These are phyloP conservation scores for Zaprionus ornatus DNA, from an alignment of 1,140 invertebrate genomes.

Conservation along the genomic window DNA sequence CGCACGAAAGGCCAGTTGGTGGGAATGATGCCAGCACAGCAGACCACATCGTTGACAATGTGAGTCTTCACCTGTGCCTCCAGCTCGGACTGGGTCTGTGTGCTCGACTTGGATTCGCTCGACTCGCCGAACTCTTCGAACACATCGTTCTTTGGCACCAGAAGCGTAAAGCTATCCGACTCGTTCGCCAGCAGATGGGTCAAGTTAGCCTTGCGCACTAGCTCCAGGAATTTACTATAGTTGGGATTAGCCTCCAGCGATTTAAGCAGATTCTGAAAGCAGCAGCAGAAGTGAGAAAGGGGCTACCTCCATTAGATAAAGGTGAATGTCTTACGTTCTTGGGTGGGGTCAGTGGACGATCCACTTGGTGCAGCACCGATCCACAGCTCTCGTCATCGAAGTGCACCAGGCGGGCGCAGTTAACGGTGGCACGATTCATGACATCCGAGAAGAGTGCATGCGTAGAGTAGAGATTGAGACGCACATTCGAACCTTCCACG, in stretches of 20 bases:
- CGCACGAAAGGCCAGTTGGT: constrained; percentile 85
- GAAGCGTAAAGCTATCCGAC: constrained; percentile 84
- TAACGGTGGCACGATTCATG: constrained; percentile 86
- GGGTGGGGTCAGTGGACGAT: constrained; percentile 85
- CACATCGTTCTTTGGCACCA: constrained; percentile 88
- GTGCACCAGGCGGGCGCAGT: constrained; percentile 87
- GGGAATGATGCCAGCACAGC: constrained; percentile 86
- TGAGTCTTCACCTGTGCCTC: constrained; percentile 75
- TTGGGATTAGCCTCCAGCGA: constrained; percentile 74
- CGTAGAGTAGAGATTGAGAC: constrained; percentile 86
- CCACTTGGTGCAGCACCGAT: constrained; percentile 86
- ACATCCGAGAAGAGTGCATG: constrained; percentile 85
- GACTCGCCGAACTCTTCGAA: constrained; percentile 85
- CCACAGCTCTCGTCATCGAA: constrained; percentile 87
- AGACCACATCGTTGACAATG: constrained; percentile 85
- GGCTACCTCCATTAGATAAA: background rate
- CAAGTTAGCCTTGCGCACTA: constrained; percentile 76
- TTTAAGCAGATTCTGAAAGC: constrained; percentile 67
- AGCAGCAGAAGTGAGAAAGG: background rate
- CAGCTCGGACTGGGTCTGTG: constrained; percentile 53
- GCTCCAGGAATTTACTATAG: constrained; percentile 79
- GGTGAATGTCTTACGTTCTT: constrained; percentile 65
- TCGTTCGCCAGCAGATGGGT: constrained; percentile 71
- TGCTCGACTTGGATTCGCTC: constrained; percentile 46
- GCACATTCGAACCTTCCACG: constrained; percentile 83